These are phyloP conservation scores for Falco columbarius DNA, from an alignment of 2,797 vertebrate species.

Conservation along the genomic window DNA sequence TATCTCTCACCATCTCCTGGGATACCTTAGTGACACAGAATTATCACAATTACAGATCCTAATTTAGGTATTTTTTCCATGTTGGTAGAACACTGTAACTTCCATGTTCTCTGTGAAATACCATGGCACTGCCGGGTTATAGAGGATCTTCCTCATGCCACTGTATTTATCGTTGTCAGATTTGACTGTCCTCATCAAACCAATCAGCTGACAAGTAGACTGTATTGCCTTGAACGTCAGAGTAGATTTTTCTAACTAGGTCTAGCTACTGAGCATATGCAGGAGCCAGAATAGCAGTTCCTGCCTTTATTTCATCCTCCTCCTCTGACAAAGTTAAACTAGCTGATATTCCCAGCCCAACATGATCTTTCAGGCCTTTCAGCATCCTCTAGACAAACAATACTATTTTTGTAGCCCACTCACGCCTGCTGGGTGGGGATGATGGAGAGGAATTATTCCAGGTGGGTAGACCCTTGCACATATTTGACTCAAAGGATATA, in stretches of 20 bases:
- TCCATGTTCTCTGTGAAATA: not conserved
- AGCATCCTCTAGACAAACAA: not conserved
- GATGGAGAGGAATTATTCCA: not conserved
- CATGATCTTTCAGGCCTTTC: slow-evolving; percentile 9
- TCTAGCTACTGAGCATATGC: slow-evolving; percentile 67
- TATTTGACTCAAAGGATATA: not conserved
- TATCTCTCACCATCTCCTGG: not conserved
- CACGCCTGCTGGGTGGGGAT: not conserved
- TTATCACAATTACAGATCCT: not conserved
- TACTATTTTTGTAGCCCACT: not conserved
- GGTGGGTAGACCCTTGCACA: not conserved
- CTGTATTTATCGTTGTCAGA: not conserved
- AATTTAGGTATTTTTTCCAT: not conserved
- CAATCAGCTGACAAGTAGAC: slow-evolving; percentile 37
- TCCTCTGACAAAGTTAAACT: slow-evolving; percentile 53
- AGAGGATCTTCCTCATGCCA: not conserved
- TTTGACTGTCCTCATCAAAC: slow-evolving; percentile 1
- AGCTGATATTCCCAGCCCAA: slow-evolving; percentile 13
- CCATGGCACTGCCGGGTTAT: not conserved
- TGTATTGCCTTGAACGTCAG: slow-evolving; percentile 53
- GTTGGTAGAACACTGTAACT: not conserved
- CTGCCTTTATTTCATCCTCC: slow-evolving; percentile 62
- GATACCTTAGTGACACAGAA: not conserved
- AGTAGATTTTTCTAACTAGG: slow-evolving; percentile 66
- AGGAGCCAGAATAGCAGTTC: slow-evolving; percentile 66